phyloP scores from a whole-genome alignment of 2,113 vertebrate species.

The Megaceryle torquata region DNA sequence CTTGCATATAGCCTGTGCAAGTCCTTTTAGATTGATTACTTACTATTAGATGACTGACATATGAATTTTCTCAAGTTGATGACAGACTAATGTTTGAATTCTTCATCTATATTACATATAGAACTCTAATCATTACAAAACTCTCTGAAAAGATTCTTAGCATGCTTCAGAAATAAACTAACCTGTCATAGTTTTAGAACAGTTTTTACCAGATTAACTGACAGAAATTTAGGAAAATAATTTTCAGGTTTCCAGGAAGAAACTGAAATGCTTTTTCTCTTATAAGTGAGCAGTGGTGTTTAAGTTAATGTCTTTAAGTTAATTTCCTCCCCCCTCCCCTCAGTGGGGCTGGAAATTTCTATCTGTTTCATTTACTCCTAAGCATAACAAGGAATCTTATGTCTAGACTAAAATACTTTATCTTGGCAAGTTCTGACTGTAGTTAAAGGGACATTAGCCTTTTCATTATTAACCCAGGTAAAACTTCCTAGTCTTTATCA shows the following conservation, averaged over 20 bases:
- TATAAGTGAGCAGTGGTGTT: neutral
- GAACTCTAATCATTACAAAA: neutral
- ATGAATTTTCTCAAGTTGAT: neutral
- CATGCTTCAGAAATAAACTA: neutral
- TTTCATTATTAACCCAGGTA: constrained; percentile 59
- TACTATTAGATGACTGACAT: neutral
- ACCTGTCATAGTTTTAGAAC: neutral
- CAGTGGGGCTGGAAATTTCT: constrained; percentile 16
- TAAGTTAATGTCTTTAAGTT: neutral
- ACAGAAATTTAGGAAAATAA: neutral
- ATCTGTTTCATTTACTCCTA: constrained; percentile 17
- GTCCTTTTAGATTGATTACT: neutral
- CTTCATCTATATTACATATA: neutral
- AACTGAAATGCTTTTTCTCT: neutral
- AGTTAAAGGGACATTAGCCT: constrained; percentile 20
- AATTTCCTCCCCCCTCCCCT: neutral
- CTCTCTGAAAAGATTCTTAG: neutral
- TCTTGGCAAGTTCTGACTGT: constrained; percentile 8
- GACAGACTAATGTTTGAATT: neutral
- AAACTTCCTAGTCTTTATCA: constrained; percentile 19
- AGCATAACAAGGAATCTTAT: constrained; percentile 44
- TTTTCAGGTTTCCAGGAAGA: neutral
- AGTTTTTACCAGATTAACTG: neutral
- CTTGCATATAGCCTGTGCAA: neutral
- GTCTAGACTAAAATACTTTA: constrained; percentile 43